These are phyloP conservation scores for Asobara japonica DNA, from an alignment of 1,140 invertebrate genomes.

Conservation along the genomic window DNA sequence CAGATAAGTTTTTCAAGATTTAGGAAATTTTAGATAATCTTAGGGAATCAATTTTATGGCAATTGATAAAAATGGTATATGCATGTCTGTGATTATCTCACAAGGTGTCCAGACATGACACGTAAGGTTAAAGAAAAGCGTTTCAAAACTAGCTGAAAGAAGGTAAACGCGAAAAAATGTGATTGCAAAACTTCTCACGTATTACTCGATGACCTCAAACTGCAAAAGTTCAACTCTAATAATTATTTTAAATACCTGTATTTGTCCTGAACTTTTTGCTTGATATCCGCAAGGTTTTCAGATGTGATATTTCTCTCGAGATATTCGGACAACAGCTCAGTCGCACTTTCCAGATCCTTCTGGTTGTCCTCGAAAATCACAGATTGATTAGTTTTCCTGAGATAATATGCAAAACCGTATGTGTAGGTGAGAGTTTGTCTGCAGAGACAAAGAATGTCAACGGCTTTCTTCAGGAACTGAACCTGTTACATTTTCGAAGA, in stretches of 20 bases:
- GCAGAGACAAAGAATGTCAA: slow-evolving; percentile 97
- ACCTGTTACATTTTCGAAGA: slow-evolving; percentile 71
- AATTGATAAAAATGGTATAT: too few relatives aligned
- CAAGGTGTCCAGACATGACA: too few relatives aligned
- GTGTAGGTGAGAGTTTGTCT: slow-evolving; percentile 99
- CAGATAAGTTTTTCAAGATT: too few relatives aligned
- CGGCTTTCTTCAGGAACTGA: slow-evolving; percentile 96
- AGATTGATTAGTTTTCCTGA: slow-evolving; percentile 98
- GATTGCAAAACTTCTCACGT: too few relatives aligned
- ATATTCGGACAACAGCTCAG: slow-evolving; percentile 97
- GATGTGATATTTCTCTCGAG: slow-evolving; percentile 97
- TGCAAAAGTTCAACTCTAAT: slow-evolving; percentile 15
- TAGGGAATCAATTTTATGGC: too few relatives aligned
- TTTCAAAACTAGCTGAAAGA: too few relatives aligned
- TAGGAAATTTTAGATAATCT: too few relatives aligned
- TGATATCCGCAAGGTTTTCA: slow-evolving; percentile 97
- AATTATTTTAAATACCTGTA: slow-evolving; percentile 87
- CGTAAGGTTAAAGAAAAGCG: too few relatives aligned
- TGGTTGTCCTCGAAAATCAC: slow-evolving; percentile 99
- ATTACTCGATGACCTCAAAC: too few relatives aligned
- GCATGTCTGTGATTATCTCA: too few relatives aligned
- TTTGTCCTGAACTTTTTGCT: slow-evolving; percentile 99
- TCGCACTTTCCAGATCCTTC: slow-evolving; percentile 96
- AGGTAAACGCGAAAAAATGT: too few relatives aligned
- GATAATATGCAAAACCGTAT: slow-evolving; percentile 99